A percentile compares a stretch with the other conserved stretches of the same genome.
Evolutionary conservation across 2,797 vertebrate species (phyloP).

Genomic region (Hyperoplus immaculatus): DNA sequence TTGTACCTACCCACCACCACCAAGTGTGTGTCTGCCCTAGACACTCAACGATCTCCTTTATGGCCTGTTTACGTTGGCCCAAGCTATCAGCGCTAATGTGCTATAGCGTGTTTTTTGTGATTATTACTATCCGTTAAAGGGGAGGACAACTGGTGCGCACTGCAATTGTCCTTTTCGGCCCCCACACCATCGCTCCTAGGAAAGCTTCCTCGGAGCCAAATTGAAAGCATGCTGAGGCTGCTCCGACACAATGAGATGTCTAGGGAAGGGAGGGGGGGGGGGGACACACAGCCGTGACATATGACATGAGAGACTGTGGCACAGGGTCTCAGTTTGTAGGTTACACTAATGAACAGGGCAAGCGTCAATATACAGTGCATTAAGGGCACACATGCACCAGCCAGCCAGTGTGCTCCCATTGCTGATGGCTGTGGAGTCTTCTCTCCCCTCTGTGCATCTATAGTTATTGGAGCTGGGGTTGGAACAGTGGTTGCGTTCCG

Average conservation of each 20-base stretch:
- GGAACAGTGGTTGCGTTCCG: neutral
- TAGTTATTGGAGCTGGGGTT: slow-evolving; percentile 20
- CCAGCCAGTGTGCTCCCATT: neutral
- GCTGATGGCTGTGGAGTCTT: slow-evolving; percentile 1
- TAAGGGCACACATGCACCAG: neutral
- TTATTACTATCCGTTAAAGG: slow-evolving; percentile 55
- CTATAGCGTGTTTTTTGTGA: slow-evolving; percentile 12
- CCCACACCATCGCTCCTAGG: slow-evolving; percentile 19
- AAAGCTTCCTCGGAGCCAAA: slow-evolving; percentile 43
- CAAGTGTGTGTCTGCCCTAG: slow-evolving; percentile 14
- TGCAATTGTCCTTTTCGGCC: slow-evolving; percentile 47
- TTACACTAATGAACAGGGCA: slow-evolving; percentile 21
- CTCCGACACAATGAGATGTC: slow-evolving; percentile 34
- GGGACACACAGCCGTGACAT: neutral
- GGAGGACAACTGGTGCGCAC: slow-evolving; percentile 14
- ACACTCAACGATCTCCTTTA: slow-evolving; percentile 65
- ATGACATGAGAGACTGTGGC: neutral
- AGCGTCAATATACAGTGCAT: neutral
- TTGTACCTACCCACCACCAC: slow-evolving; percentile 26
- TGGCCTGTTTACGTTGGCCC: slow-evolving; percentile 65
- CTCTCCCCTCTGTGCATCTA: neutral
- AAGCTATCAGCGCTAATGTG: slow-evolving; percentile 67
- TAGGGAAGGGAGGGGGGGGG: neutral
- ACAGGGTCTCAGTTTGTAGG: neutral
- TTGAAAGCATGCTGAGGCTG: slow-evolving; percentile 44